Evolutionary conservation across 2,888 invertebrate species (phyloP), one percentile per base, ranked within the genome.

Genomic region (Andrena dorsata): DNA sequence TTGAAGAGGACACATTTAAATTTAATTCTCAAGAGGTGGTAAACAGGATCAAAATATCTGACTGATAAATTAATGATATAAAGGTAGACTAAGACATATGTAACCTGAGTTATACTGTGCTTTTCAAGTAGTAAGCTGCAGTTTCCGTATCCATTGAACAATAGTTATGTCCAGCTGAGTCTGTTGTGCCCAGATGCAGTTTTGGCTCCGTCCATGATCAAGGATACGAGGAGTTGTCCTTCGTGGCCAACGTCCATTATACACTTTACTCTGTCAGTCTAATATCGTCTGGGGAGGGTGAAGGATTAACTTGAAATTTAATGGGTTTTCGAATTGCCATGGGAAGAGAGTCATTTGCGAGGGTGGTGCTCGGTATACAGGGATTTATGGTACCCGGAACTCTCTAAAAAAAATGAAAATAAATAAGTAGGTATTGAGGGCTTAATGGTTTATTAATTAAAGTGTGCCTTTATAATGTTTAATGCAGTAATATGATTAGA

Each of bases 271-370:
- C 84, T 86, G 84, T 79, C 83, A 84, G 76, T 79, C 84, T 86
- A 80, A 84, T 86, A 84, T 82, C 79, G 84, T 86, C 82, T 75
- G 72, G 58, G 83, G 71, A 86, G 84, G 76, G 72, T 76, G 84
- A 65, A 49, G 86, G 86, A 86, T 86, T 82, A 86, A 86, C 82
- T 86, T 81, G 84, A 86, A 74, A 86, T 86, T 80, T 82, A 86
- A 86, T 86, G 82, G 86, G 82, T 79, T 86, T 82, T 86, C 86
- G 84, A 86, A 81, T 81, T 74, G 80, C 81, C 64, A 69, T 53
- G 79, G 79, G 79, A 78, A 16, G 78, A 65, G 78, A 78, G 69
- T 80, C 79, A 78, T 80, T 80, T 80, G 79, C 79, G 79, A 65
- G 79, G 60, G 70, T 41, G 41, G 71, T 26, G 77, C 32, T 47